Conservation (phyloP, 1,140 invertebrate species). For the Pachyrhynchus sulphureomaculatus region DNA sequence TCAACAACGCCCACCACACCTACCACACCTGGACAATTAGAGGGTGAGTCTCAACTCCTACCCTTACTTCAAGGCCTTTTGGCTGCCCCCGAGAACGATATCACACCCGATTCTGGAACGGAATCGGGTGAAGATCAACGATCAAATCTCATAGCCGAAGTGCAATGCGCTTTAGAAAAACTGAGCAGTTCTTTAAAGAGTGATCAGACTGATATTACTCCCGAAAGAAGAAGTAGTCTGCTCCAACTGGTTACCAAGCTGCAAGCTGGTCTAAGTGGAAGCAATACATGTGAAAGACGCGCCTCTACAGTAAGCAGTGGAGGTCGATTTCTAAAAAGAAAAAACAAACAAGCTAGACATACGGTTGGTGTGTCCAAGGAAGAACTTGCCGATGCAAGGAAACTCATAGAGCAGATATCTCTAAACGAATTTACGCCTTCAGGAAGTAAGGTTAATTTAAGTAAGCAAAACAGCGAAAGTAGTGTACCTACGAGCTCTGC, state of each 20-base stretch:
- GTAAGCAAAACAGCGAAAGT: conserved; percentile 46
- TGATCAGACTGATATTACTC: conserved; percentile 54
- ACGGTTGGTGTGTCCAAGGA: conserved; percentile 79
- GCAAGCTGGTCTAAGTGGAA: conserved; percentile 61
- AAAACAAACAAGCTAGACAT: conserved; percentile 63
- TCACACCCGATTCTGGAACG: conserved; percentile 61
- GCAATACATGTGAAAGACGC: conserved; percentile 6
- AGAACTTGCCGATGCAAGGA: conserved; percentile 73
- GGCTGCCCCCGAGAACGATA: conserved; percentile 43
- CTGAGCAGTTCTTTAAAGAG: conserved; percentile 70
- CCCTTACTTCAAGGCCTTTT: conserved; percentile 59
- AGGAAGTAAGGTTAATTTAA: conserved; percentile 24
- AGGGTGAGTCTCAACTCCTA: conserved; percentile 61
- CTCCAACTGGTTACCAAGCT: conserved; percentile 73
- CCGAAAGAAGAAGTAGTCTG: conserved; percentile 63
- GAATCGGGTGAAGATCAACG: conserved; percentile 66
- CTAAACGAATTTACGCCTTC: conserved; percentile 47
- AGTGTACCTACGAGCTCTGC: conserved; percentile 31
- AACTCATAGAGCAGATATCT: conserved; percentile 67
- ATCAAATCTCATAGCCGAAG: conserved; percentile 69
- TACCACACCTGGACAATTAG: conserved; percentile 42
- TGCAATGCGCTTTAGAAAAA: conserved; percentile 72
- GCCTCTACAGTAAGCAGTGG: conserved; percentile 41
- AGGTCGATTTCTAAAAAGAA: conserved; percentile 44
- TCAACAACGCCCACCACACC: conserved; percentile 48